A percentile compares a stretch with the other conserved stretches of the same genome.
phyloP scores from a whole-genome alignment of 2,888 invertebrate genomes.

The Ditylenchus weischeri region DNA sequence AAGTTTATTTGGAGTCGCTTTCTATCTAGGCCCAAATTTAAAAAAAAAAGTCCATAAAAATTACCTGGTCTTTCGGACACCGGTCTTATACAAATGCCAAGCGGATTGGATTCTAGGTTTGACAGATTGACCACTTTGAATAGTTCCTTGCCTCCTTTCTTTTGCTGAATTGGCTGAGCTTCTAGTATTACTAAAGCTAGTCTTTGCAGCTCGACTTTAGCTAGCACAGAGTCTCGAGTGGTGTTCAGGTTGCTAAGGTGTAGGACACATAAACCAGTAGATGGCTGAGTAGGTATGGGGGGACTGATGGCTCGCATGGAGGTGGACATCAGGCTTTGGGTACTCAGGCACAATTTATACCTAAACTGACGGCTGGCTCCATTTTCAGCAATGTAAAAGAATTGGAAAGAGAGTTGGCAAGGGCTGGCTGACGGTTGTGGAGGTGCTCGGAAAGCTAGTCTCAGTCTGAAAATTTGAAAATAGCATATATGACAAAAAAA shows the following conservation, averaged over 20 bases:
- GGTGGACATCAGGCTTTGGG: constrained; percentile 8
- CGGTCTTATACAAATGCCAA: neutral
- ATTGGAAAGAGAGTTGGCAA: constrained; percentile 12
- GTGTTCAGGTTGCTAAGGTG: constrained; percentile 21
- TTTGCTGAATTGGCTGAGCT: neutral
- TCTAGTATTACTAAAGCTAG: constrained; percentile 1
- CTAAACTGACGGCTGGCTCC: constrained; percentile 13
- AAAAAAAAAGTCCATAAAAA: neutral
- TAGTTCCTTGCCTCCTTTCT: neutral
- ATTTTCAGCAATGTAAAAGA: constrained; percentile 19
- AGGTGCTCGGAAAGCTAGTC: constrained; percentile 23
- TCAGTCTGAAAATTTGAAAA: constrained; percentile 16
- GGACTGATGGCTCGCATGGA: neutral
- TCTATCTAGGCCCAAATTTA: too few species aligned
- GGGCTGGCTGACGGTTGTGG: constrained; percentile 12
- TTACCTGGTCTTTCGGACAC: neutral
- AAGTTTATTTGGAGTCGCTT: too few species aligned
- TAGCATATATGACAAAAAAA: too few species aligned
- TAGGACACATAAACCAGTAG: constrained; percentile 18
- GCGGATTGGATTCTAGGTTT: neutral
- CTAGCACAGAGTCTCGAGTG: constrained; percentile 17
- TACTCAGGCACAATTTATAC: constrained; percentile 6
- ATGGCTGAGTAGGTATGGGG: neutral
- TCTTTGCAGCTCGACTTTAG: constrained; percentile 20
- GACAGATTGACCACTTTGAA: constrained; percentile 1